Evolutionary conservation across 1,140 invertebrate species (phyloP).

Genomic region (Drosophila cardini): DNA sequence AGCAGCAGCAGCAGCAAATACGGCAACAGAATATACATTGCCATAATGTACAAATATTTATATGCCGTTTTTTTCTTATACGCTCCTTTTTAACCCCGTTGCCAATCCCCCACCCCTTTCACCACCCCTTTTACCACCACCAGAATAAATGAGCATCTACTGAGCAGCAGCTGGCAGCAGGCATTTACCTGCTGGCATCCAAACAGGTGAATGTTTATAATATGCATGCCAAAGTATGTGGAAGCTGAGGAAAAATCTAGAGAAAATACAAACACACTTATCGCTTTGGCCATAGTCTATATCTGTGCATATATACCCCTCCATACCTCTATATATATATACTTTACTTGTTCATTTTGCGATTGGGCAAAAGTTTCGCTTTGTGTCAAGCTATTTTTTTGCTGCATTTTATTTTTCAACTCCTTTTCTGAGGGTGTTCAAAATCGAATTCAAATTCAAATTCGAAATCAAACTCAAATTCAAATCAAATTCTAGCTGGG

Average conservation of each 20-base stretch:
- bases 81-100: conserved; percentile 10
- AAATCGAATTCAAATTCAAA: no score
- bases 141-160: conserved; percentile 35
- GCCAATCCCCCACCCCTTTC: background rate
- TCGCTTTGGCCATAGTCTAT: background rate
- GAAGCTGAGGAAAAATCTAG: conserved; percentile 43
- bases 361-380: conserved; percentile 12
- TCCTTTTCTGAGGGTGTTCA: no score
- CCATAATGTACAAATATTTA: conserved; percentile 82
- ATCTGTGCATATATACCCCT: background rate
- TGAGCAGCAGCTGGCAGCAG: conserved; percentile 27
- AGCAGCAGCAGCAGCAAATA: conserved; percentile 22
- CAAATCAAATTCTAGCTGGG: conserved; percentile 29
- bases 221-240: conserved; percentile 65
- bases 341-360: background rate
- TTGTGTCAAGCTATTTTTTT: no score
- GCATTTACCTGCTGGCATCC: conserved; percentile 42
- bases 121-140: background rate
- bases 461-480: background rate
- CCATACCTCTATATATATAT: background rate
- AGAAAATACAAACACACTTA: conserved; percentile 27
- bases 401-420: no score
- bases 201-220: conserved; percentile 81
- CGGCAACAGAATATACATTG: conserved; percentile 47
- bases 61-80: conserved; percentile 57